Conservation (phyloP, 2,888 invertebrate species). For the Priocnemis perturbator region DNA sequence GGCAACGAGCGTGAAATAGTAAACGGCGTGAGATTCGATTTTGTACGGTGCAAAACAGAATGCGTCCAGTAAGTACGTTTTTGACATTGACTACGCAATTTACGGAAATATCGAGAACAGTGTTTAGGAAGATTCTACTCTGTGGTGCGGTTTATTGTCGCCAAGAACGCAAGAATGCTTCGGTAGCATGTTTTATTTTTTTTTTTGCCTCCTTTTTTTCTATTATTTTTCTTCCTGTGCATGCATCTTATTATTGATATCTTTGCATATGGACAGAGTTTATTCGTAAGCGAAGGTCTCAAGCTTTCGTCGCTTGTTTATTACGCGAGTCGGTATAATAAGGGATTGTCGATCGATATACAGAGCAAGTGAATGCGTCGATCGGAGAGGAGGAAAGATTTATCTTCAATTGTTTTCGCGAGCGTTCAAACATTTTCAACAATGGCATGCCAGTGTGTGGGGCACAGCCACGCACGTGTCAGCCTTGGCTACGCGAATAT, state of each 20-base stretch:
- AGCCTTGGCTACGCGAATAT: too few species aligned
- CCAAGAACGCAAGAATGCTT: constrained; percentile 14
- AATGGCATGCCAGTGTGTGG: too few species aligned
- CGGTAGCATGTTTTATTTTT: neutral
- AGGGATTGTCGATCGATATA: too few species aligned
- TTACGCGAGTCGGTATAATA: too few species aligned
- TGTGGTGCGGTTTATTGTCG: constrained; percentile 14
- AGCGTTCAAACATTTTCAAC: too few species aligned
- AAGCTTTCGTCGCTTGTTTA: too few species aligned
- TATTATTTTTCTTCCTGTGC: neutral
- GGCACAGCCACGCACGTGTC: too few species aligned
- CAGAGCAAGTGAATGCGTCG: too few species aligned
- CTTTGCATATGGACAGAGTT: neutral
- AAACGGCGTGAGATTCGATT: constrained; percentile 35
- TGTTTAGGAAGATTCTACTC: constrained; percentile 11
- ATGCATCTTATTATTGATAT: neutral
- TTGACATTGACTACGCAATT: neutral
- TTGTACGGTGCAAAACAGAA: too few species aligned
- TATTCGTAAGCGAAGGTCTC: neutral
- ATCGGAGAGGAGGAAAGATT: too few species aligned
- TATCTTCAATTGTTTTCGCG: too few species aligned
- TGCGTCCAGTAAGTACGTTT: too few species aligned
- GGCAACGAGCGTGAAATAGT: constrained; percentile 59
- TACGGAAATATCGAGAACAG: neutral
- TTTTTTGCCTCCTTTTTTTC: neutral